Conservation (phyloP, 2,888 invertebrate genomes). For the Leptinotarsa juncta region DNA sequence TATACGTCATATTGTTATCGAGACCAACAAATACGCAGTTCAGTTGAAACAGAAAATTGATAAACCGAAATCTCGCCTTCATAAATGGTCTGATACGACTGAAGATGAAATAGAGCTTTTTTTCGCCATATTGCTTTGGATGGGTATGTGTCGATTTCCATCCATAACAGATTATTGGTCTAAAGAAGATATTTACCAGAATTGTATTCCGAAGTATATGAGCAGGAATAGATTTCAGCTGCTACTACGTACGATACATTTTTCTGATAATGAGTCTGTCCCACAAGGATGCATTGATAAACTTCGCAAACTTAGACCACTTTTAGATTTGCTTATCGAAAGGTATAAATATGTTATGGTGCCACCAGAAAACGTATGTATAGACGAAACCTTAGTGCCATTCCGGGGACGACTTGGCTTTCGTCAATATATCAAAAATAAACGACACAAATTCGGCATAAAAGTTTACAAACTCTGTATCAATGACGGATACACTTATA, state of each 20-base stretch:
- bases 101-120: conserved; percentile 18
- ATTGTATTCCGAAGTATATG: conserved; percentile 24
- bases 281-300: conserved; percentile 23
- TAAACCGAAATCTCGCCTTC: conserved; percentile 25
- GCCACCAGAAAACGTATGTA: conserved; percentile 14
- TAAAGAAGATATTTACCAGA: conserved; percentile 28
- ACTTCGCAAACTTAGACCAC: conserved; percentile 24
- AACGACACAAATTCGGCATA: conserved; percentile 20
- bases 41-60: conserved; percentile 16
- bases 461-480: conserved; percentile 23
- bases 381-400: conserved; percentile 22
- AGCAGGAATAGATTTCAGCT: conserved; percentile 25
- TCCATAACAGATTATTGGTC: conserved; percentile 27
- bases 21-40: conserved; percentile 10
- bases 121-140: conserved; percentile 27
- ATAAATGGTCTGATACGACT: conserved; percentile 5
- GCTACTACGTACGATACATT: conserved; percentile 27
- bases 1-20: conserved; percentile 19
- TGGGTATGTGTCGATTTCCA: conserved; percentile 25
- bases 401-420: conserved; percentile 3
- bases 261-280: conserved; percentile 19
- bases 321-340: conserved; percentile 12
- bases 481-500: conserved; percentile 22
- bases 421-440: conserved; percentile 20
- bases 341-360: conserved; percentile 24